A percentile compares a stretch with the other conserved stretches of the same genome.
Conservation (phyloP, 2,113 vertebrate genomes). For the Bothrops jararaca region DNA sequence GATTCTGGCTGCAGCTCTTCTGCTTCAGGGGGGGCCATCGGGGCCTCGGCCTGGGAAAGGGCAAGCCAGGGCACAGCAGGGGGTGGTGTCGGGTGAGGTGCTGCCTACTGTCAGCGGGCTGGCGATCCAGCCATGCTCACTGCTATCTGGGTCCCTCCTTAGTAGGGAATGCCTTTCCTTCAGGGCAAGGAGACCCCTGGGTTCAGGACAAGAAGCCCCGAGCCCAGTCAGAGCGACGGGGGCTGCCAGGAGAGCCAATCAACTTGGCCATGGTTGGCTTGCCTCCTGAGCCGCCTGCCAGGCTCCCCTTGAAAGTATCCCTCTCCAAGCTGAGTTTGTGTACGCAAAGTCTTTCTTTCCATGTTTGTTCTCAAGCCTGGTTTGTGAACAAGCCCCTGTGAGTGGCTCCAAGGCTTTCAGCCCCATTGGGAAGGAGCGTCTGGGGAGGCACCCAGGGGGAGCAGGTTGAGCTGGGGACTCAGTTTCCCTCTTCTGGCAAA, state of each 20-base stretch:
- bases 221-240: neutral
- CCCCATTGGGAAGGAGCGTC: neutral
- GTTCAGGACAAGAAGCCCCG: neutral
- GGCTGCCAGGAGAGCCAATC: neutral
- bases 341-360: too few species aligned
- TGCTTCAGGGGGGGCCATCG: too few species aligned
- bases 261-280: neutral
- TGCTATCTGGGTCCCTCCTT: neutral
- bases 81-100: neutral
- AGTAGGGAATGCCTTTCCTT: neutral
- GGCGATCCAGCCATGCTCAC: neutral
- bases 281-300: neutral
- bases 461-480: neutral
- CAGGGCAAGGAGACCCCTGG: neutral
- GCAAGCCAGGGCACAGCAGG: too few species aligned
- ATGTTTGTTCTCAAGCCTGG: neutral
- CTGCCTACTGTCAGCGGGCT: neutral
- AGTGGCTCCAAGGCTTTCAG: neutral
- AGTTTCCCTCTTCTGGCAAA: neutral
- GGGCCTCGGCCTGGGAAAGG: neutral
- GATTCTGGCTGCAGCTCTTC: neutral
- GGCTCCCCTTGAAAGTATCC: neutral
- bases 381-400: neutral
- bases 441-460: neutral
- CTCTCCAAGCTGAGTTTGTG: neutral